Evolutionary conservation across 2,888 invertebrate species (phyloP), one percentile per base, ranked within the genome.

Genomic region (Eupithecia subumbrata): DNA sequence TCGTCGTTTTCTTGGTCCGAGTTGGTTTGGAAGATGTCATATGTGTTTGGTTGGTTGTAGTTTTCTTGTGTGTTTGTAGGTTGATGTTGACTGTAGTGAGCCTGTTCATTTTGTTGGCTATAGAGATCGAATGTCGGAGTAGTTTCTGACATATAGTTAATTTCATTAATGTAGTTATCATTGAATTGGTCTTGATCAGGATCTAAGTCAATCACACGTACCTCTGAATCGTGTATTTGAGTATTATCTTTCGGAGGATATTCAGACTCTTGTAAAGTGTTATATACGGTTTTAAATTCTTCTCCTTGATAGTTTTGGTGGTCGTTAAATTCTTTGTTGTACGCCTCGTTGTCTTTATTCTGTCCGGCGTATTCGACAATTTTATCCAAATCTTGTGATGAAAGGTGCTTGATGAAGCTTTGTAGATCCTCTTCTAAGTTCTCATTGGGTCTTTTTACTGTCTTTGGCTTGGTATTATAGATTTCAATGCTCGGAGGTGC

Each of bases 361-460:
- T 85, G 87, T 14, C 84, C 85, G 9, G 93, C 90, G 2, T 88
- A 85, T 74, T 92, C 89, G 9, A 94, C 80, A 37, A 95, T 88
- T 79, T 90, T 92, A 81, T 92, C 89, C 75, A 94, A 78, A 80
- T 95, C 94, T 79, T 92, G 88, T 83, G 93, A 91, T 5, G 93
- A 90, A 64, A 95, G 84, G 81, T 92, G 86, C 85, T 91, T 92
- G 30, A 92, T 84, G 52, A 95, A 79, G 71, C 92, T 94, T 76
- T 85, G 88, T 48, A 94, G 85, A 69, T 94, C 93, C 72, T 92
- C 90, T 16, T 92, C 92, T 79, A 94, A 86, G 56, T 89, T 90
- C 18, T 89, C 88, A 80, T 78, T 82, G 67, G 88, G 90, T 84
- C 84, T 82, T 85, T 87, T 91, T 89, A 89, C 91, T 87, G 91